Base-by-base conservation (phyloP, 2,888 invertebrate species). In the Drosophila trichaetosa region DNA sequence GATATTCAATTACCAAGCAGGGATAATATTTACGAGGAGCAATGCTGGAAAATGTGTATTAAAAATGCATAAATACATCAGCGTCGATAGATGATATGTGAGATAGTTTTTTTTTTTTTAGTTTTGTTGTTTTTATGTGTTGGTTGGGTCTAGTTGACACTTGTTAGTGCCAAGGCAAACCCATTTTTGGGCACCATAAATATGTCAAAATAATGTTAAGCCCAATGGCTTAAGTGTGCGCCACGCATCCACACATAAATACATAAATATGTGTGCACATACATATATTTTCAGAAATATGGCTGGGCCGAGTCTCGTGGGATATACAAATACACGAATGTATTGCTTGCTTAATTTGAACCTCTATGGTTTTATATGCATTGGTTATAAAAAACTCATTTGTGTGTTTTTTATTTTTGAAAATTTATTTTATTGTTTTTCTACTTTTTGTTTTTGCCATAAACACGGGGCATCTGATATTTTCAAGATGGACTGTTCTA, bases 201-300 rank as follows among this genome's bases (percentile, higher is more conserved):
- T 77, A 89, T 91, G 90, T 91, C 90, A 90, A 91, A 91, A 91
- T 90, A 90, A 77, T 71, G 70, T 70, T 72, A 54, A 68, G 42
- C 59, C 73, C 72, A 21, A 69, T 66, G 76, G 63, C 69, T 79
- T 73, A 78, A 76, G 76, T 68, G 76, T 76, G 63, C 40, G 34
- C 71, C 56, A 57, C 48, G 49, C 34, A 68, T 36, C 56, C 46
- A 57, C 33, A 56, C n/a, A 68, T 31, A 48, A 27, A 54, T 54
- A 48, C 7, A 67, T 33, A 36, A 11, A 24, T 33, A 48, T 56
- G 49, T 42, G 51, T 64, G 42, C 51, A 63, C 57, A 65, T 71
- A 33, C 33, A 65, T 71, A 56, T 57, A 62, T 73, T 65, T 53
- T 29, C 11, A 24, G 33, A 36, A 57, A 54, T 66, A 61, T 67